Conservation (phyloP, 2,797 vertebrate species). For the Melanotaenia maccullochi region DNA sequence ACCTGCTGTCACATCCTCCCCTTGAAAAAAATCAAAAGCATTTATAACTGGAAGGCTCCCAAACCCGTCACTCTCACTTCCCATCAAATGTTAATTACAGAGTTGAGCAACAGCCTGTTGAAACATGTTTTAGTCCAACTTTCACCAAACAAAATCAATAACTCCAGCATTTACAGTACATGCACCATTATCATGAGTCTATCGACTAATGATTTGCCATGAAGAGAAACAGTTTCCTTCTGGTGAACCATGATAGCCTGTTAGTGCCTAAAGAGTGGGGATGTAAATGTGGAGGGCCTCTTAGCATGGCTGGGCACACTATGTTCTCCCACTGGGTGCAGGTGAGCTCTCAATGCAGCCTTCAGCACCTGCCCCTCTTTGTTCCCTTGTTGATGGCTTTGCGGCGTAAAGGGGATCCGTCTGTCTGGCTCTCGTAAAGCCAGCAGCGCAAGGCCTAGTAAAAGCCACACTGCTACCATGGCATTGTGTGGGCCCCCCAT, state of each 20-base stretch:
- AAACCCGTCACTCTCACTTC: slow-evolving; percentile 40
- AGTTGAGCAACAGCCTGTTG: slow-evolving; percentile 60
- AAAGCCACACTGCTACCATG: slow-evolving; percentile 78
- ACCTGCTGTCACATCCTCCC: slow-evolving; percentile 38
- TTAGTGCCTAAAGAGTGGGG: slow-evolving; percentile 68
- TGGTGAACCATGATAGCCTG: slow-evolving; percentile 38
- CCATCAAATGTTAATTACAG: slow-evolving; percentile 65
- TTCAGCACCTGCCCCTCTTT: slow-evolving; percentile 85
- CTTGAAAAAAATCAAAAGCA: slow-evolving; percentile 41
- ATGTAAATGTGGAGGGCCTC: slow-evolving; percentile 76
- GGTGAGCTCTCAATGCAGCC: slow-evolving; percentile 84
- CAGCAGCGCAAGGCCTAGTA: slow-evolving; percentile 77
- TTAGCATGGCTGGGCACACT: slow-evolving; percentile 77
- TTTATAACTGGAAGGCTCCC: slow-evolving; percentile 49
- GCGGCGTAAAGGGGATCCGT: slow-evolving; percentile 80
- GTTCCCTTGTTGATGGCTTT: slow-evolving; percentile 84
- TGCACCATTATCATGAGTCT: slow-evolving; percentile 32
- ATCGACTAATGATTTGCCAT: slow-evolving; percentile 22
- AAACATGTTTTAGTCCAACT: slow-evolving; percentile 49
- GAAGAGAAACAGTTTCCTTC: slow-evolving; percentile 50
- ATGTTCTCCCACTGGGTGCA: slow-evolving; percentile 80
- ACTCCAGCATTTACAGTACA: slow-evolving; percentile 11
- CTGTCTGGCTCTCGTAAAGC: slow-evolving; percentile 84
- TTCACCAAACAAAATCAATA: slow-evolving; percentile 56
- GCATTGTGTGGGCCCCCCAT: slow-evolving; percentile 75